phyloP scores from a whole-genome alignment of 2,888 invertebrate species.

The Chloroclysta siterata region DNA sequence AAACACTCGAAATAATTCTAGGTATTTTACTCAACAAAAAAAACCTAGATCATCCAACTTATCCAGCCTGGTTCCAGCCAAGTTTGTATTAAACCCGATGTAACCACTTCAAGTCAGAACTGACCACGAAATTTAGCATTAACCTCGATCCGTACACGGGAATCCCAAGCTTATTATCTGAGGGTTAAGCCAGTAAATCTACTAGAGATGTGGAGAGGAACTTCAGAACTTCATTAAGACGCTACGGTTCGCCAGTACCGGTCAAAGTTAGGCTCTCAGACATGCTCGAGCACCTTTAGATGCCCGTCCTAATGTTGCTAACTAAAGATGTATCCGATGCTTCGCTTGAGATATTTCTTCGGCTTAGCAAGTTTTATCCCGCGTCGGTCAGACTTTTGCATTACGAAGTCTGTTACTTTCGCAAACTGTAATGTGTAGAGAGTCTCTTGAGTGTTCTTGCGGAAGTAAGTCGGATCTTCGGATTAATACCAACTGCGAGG shows the following conservation, averaged over 20 bases:
- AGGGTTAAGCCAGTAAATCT: slow-evolving; percentile 52
- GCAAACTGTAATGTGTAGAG: slow-evolving; percentile 39
- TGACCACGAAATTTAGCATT: slow-evolving; percentile 59
- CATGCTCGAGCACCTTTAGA: slow-evolving; percentile 65
- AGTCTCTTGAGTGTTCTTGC: slow-evolving; percentile 41
- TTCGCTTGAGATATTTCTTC: slow-evolving; percentile 54
- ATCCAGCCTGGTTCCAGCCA: slow-evolving; percentile 30
- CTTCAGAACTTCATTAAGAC: slow-evolving; percentile 78
- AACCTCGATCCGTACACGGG: slow-evolving; percentile 38
- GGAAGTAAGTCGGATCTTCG: slow-evolving; percentile 34
- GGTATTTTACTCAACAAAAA: too few species aligned
- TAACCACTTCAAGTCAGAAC: slow-evolving; percentile 48
- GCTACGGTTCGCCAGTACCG: slow-evolving; percentile 69
- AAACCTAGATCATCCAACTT: slow-evolving; percentile 3
- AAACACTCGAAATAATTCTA: too few species aligned
- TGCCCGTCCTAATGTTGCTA: slow-evolving; percentile 58
- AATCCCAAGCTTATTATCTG: slow-evolving; percentile 53
- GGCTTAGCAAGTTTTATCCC: slow-evolving; percentile 59
- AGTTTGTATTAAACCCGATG: slow-evolving; percentile 42
- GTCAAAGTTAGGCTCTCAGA: slow-evolving; percentile 67
- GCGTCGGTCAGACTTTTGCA: slow-evolving; percentile 53
- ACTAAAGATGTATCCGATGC: slow-evolving; percentile 57
- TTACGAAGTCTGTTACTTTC: slow-evolving; percentile 48
- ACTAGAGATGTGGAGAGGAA: slow-evolving; percentile 49
- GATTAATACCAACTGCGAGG: slow-evolving; percentile 30